Percentiles rank a stretch among this genome's conserved stretches.
Conservation (phyloP, 64 coral and sea anemone species). For the Montipora capricornis region DNA sequence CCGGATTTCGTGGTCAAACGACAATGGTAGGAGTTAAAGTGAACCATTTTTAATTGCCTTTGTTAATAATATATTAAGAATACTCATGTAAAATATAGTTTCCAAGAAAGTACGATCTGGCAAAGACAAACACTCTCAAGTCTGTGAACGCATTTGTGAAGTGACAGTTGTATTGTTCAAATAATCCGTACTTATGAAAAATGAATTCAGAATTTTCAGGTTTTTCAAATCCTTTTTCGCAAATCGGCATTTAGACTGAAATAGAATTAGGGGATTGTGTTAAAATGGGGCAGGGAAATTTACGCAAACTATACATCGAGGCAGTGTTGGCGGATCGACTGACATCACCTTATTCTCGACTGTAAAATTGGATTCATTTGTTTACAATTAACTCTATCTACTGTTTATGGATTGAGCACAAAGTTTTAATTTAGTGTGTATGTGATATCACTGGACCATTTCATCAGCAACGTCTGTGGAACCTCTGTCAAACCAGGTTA, state of each 20-base stretch:
- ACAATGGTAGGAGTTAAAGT: not conserved
- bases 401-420: slow-evolving; percentile 44
- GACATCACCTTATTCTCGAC: not conserved
- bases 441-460: slow-evolving; percentile 25
- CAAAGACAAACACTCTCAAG: not conserved
- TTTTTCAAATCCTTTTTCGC: not conserved
- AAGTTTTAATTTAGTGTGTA: slow-evolving; percentile 40
- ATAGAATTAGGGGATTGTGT: no score
- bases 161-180: not conserved
- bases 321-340: no score
- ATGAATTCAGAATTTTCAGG: not conserved
- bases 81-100: not conserved
- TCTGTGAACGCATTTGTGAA: not conserved
- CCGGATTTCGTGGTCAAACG: not conserved
- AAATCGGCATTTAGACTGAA: no score
- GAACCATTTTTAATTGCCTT: not conserved
- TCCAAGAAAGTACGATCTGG: not conserved
- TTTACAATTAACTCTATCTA: slow-evolving; percentile 52
- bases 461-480: not conserved
- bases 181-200: not conserved
- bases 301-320: not conserved
- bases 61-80: not conserved
- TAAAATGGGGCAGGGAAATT: not conserved
- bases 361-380: slow-evolving; percentile 1
- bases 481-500: not conserved